Evolutionary conservation across 2,797 vertebrate genomes (phyloP), one percentile per base, ranked within the genome.

Genomic region (Knipowitschia caucasica): DNA sequence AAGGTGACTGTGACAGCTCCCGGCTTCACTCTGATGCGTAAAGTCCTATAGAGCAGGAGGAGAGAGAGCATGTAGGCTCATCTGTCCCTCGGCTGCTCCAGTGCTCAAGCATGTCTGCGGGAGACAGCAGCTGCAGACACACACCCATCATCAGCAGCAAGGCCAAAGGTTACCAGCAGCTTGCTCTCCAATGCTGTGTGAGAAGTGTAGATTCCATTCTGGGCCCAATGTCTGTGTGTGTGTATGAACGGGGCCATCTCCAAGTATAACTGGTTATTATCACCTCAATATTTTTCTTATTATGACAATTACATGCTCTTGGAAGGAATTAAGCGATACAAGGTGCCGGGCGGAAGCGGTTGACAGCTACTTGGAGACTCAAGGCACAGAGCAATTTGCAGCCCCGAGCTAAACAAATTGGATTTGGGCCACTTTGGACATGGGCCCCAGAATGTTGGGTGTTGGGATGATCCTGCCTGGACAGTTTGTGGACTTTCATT

Each of bases 231-330:
- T 8, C 4, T 38, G 36, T 29, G 56, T 6, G 54, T 42, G 61
- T 61, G 67, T 51, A 56, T 68, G 66, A 62, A 52, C 62, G 56
- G 71, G 77, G 71, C 73, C 72, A 86, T 86, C 85, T 83, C 81
- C 84, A 87, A 89, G 86, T 87, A n/a, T n/a, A 88, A 91, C 84
- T 87, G 83, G 82, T 88, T 90, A 91, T 91, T 91, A 91, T 91
- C 90, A 89, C 89, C 87, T 90, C 87, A 88, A 88, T 91, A 89
- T 90, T 91, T 91, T 90, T 88, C 87, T 90, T 89, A 91, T 91
- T 90, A 91, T 89, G 88, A 90, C 89, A 91, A 91, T 91, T 91
- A 91, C 89, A 91, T 90, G 90, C 88, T 90, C 88, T 86, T 89
- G 82, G 86, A 89, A 82, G 73, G 80, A 89, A 91, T 91, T 89